Conservation (phyloP, 2,888 invertebrate species). For the Zhuqinia jingwanae region DNA sequence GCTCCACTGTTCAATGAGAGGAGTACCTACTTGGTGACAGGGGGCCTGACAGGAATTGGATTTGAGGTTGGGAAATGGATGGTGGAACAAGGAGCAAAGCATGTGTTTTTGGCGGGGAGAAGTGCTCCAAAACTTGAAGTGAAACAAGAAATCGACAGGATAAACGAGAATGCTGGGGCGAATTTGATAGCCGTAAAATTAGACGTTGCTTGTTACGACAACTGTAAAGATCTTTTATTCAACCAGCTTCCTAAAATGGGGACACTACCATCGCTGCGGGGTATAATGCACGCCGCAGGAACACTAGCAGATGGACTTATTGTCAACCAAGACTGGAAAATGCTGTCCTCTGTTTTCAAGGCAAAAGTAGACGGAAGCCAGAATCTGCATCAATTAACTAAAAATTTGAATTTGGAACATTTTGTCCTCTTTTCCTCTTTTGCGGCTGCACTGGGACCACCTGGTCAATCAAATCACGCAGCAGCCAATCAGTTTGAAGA, state of each 20-base stretch:
- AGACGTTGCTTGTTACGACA: not conserved
- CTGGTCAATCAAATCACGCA: slow-evolving; percentile 56
- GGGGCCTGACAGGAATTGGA: slow-evolving; percentile 55
- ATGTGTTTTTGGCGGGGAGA: slow-evolving; percentile 24
- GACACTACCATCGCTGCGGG: slow-evolving; percentile 13
- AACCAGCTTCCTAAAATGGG: not conserved
- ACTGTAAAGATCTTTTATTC: not conserved
- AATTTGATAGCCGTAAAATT: not conserved
- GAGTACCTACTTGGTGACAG: slow-evolving; percentile 50
- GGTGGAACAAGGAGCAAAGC: slow-evolving; percentile 30
- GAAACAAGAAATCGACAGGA: not conserved
- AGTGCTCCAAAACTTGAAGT: not conserved
- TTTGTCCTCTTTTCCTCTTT: slow-evolving; percentile 63
- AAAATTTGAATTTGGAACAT: slow-evolving; percentile 37
- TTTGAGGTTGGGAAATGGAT: slow-evolving; percentile 47
- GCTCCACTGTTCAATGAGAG: slow-evolving; percentile 27
- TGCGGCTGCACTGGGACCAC: slow-evolving; percentile 18
- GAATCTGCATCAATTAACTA: slow-evolving; percentile 52
- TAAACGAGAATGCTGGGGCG: not conserved
- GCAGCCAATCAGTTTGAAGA: slow-evolving; percentile 55
- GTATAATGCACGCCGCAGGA: slow-evolving; percentile 53
- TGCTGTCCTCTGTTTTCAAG: not conserved
- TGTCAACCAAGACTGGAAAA: slow-evolving; percentile 42
- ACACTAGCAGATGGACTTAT: slow-evolving; percentile 30
- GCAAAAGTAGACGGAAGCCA: slow-evolving; percentile 51